A percentile compares a stretch with the other conserved stretches of the same genome.
These are phyloP conservation scores for Halcyon malimbica DNA, from an alignment of 2,113 vertebrate genomes.

Conservation along the genomic window DNA sequence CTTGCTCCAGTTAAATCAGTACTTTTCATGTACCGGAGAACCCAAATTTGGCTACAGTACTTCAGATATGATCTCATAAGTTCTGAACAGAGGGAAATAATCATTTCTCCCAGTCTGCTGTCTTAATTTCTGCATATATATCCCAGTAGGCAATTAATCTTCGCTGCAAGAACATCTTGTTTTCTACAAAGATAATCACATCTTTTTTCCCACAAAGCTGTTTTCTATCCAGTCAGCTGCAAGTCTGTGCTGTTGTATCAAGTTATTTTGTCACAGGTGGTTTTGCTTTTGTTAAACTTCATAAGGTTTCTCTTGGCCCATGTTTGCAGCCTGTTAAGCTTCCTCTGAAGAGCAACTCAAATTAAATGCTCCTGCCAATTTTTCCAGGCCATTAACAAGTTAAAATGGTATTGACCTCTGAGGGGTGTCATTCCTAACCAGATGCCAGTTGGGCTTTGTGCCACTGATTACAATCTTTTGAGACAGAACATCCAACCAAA, in stretches of 20 bases:
- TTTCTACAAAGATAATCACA: neutral
- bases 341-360: neutral
- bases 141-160: neutral
- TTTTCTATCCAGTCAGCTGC: neutral
- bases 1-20: neutral
- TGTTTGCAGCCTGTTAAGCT: neutral
- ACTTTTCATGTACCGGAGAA: neutral
- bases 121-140: neutral
- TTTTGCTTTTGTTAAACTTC: neutral
- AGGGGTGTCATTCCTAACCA: neutral
- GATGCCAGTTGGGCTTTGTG: neutral
- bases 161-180: neutral
- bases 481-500: neutral
- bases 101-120: neutral
- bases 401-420: neutral
- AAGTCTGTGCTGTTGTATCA: neutral
- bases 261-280: neutral
- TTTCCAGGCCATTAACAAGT: neutral
- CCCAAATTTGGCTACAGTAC: neutral
- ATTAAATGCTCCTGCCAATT: neutral
- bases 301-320: neutral
- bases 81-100: neutral
- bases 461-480: neutral
- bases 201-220: neutral
- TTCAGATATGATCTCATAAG: neutral